A percentile compares a stretch with the other conserved stretches of the same genome.
phyloP scores from a whole-genome alignment of 2,113 vertebrate genomes.

The Panthera leo region DNA sequence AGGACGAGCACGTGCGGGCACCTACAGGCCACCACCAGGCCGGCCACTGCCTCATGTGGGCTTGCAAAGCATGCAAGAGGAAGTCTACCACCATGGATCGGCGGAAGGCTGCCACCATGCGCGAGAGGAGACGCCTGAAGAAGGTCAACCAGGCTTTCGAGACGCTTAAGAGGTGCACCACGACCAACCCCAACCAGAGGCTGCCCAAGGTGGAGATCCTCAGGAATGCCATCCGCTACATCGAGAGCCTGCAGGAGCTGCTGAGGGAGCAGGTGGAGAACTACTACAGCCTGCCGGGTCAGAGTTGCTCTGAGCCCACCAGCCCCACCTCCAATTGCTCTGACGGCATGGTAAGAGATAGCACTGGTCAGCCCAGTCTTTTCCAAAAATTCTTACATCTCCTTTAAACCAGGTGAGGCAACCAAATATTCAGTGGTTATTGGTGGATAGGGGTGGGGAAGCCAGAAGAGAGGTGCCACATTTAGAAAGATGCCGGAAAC shows the following conservation, averaged over 20 bases:
- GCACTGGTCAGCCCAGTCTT: neutral
- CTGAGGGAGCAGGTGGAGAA: slow-evolving; percentile 95
- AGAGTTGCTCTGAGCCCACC: slow-evolving; percentile 92
- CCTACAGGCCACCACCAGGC: slow-evolving; percentile 94
- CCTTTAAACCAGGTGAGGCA: neutral
- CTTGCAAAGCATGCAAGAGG: slow-evolving; percentile 98
- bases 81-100: slow-evolving; percentile 95
- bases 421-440: neutral
- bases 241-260: slow-evolving; percentile 96
- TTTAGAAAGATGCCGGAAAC: neutral
- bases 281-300: slow-evolving; percentile 90
- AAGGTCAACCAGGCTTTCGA: slow-evolving; percentile 99
- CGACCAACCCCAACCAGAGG: slow-evolving; percentile 95
- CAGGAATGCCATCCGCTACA: slow-evolving; percentile 97
- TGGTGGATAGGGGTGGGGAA: neutral
- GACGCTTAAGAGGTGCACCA: slow-evolving; percentile 94
- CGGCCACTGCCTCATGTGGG: slow-evolving; percentile 97
- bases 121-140: slow-evolving; percentile 95
- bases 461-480: neutral
- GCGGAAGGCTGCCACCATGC: slow-evolving; percentile 96
- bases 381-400: neutral
- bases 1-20: slow-evolving; percentile 94
- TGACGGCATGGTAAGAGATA: slow-evolving; percentile 92
- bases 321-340: slow-evolving; percentile 96
- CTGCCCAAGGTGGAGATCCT: slow-evolving; percentile 99